Base-by-base conservation (phyloP, 2,888 invertebrate genomes). In the Parnassius apollo region DNA sequence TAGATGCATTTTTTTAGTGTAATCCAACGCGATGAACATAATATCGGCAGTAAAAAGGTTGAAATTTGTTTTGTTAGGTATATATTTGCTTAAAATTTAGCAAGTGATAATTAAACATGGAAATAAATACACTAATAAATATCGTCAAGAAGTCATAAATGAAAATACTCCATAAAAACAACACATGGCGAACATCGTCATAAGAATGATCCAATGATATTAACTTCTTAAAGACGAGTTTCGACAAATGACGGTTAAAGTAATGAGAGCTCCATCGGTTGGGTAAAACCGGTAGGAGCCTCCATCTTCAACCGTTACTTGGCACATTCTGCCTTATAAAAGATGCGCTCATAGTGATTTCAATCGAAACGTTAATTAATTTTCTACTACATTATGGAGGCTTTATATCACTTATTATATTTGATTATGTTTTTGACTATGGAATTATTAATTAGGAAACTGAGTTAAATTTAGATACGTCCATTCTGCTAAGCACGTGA, bases 201-300 rank as follows among this genome's bases (percentile, higher is more conserved):
- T 18, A 35, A 51, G 59, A 63, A 55, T 59, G 62, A 48, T 52
- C 49, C 45, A 44, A 56, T 61, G 61, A 61, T 64, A 58, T 42
- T 50, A 61, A 61, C 13, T 59, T 57, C 53, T 51, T 52, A 56
- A 53, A 68, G 76, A 75, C 72, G 80, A 77, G 80, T 77, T 81
- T 80, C 72, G 81, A 86, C 86, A 86, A 88, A 85, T 87, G 85
- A 78, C 72, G 77, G 78, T 78, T 79, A 77, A 75, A 78, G 80
- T 90, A 88, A 86, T 86, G 82, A 86, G 83, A 74, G 56, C 73
- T 70, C 72, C 70, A 72, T 67, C 69, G 62, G 69, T 68, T 62
- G 86, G 78, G 90, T 89, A 91, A 91, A 91, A 89, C 91, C 90
- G 89, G 90, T 91, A 91, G 90, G 78, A 76, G 73, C 75, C 77